phyloP scores from a whole-genome alignment of 1,140 invertebrate genomes.

The Psilanteris sp. region DNA sequence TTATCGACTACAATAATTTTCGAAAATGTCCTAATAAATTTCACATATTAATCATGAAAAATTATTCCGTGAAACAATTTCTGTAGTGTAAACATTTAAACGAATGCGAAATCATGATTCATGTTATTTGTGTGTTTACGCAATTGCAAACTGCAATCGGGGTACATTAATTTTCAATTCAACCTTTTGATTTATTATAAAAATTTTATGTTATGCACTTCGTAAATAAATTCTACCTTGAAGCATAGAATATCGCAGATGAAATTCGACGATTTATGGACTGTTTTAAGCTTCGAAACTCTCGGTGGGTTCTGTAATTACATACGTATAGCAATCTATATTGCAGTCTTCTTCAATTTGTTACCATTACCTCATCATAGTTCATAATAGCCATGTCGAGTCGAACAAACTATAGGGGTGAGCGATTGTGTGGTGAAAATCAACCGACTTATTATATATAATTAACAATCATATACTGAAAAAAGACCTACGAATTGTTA shows the following conservation, averaged over 20 bases:
- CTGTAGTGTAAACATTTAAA: not conserved
- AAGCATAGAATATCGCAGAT: slow-evolving; percentile 43
- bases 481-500: too few species aligned
- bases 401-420: slow-evolving; percentile 16
- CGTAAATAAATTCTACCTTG: slow-evolving; percentile 54
- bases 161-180: slow-evolving; percentile 40
- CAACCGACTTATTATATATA: slow-evolving; percentile 17
- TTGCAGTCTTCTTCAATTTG: slow-evolving; percentile 58
- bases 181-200: slow-evolving; percentile 53
- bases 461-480: too few species aligned
- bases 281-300: slow-evolving; percentile 56
- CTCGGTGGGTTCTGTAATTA: slow-evolving; percentile 61
- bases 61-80: not conserved
- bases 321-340: slow-evolving; percentile 46
- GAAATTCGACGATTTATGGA: slow-evolving; percentile 61
- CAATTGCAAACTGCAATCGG: slow-evolving; percentile 18
- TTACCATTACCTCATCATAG: slow-evolving; percentile 50
- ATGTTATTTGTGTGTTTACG: slow-evolving; percentile 28
- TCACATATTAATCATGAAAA: not conserved
- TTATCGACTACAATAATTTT: too few species aligned
- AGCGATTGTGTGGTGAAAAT: slow-evolving; percentile 30
- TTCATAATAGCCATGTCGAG: slow-evolving; percentile 41
- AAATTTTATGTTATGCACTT: slow-evolving; percentile 46
- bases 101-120: slow-evolving; percentile 8
- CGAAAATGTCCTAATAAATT: too few species aligned